Evolutionary conservation across 2,888 invertebrate genomes (phyloP).

Genomic region (Drosophila nr. medialis): DNA sequence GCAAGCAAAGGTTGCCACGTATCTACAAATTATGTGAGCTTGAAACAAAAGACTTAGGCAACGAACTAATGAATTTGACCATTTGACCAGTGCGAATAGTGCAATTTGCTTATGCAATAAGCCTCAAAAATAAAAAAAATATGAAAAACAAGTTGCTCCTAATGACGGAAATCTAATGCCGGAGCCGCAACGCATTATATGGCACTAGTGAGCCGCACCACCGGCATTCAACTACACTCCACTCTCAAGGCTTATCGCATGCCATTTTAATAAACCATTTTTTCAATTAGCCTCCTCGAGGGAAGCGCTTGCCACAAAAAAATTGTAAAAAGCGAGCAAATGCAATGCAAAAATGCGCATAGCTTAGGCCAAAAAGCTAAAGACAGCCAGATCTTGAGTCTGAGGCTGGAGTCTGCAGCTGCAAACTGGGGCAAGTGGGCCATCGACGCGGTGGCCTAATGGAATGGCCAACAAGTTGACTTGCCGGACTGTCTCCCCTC

Average conservation of each 20-base stretch:
- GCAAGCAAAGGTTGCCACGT: slow-evolving; percentile 39
- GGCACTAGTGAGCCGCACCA: slow-evolving; percentile 1
- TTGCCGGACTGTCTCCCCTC: slow-evolving; percentile 13
- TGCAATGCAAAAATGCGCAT: slow-evolving; percentile 61
- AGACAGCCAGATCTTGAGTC: slow-evolving; percentile 6
- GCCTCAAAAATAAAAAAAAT: slow-evolving; percentile 8
- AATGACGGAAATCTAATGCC: slow-evolving; percentile 76
- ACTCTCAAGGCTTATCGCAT: slow-evolving; percentile 49
- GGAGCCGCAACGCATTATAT: not conserved
- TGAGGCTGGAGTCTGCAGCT: slow-evolving; percentile 18
- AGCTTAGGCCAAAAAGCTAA: slow-evolving; percentile 56
- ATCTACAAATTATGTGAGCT: slow-evolving; percentile 57
- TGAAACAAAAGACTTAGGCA: slow-evolving; percentile 66
- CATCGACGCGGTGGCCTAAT: slow-evolving; percentile 60
- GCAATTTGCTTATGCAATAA: slow-evolving; percentile 57
- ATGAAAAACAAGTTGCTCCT: slow-evolving; percentile 66
- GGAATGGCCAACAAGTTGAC: slow-evolving; percentile 49
- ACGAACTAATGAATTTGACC: slow-evolving; percentile 47
- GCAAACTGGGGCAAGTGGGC: slow-evolving; percentile 65
- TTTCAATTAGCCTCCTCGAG: slow-evolving; percentile 67
- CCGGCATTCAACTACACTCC: not conserved
- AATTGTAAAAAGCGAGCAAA: slow-evolving; percentile 32
- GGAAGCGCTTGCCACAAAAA: slow-evolving; percentile 24
- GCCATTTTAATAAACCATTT: slow-evolving; percentile 75
- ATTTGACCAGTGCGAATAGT: slow-evolving; percentile 11